These are phyloP conservation scores for Ibycter americanus DNA, from an alignment of 2,797 vertebrate genomes.

Conservation along the genomic window DNA sequence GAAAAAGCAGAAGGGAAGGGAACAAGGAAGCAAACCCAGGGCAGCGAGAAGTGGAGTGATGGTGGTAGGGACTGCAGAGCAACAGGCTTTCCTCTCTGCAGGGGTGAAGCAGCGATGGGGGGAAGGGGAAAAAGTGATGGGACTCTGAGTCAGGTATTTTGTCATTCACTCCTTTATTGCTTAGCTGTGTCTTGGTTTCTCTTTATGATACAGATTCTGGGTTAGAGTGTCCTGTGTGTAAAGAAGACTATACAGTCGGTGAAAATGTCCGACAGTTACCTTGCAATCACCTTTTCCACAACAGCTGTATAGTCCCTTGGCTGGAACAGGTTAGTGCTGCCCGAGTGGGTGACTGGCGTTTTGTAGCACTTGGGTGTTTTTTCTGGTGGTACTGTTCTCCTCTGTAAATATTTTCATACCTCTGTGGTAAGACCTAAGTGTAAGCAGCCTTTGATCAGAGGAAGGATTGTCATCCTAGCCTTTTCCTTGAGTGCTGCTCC, in stretches of 20 bases:
- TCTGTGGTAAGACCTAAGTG: neutral
- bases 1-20: neutral
- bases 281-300: constrained; percentile 97
- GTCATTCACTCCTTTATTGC: rapidly evolving
- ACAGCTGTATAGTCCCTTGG: constrained; percentile 97
- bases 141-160: rapidly evolving
- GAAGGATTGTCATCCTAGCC: neutral
- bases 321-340: constrained; percentile 88
- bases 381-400: neutral
- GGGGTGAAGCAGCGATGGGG: neutral
- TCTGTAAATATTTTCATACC: neutral
- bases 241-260: constrained; percentile 92
- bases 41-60: too few relatives aligned
- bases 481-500: neutral
- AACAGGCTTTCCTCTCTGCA: neutral
- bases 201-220: constrained; percentile 80
- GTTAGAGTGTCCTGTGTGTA: constrained; percentile 96
- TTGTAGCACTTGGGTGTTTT: neutral
- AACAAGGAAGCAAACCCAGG: neutral
- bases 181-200: neutral
- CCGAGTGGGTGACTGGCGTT: rapidly evolving
- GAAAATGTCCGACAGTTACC: constrained; percentile 93
- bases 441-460: neutral
- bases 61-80: neutral
- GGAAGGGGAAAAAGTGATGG: neutral